Evolutionary conservation across 2,797 vertebrate genomes (phyloP), one percentile per base, ranked within the genome.

Genomic region (Myoxocephalus aenaeus): DNA sequence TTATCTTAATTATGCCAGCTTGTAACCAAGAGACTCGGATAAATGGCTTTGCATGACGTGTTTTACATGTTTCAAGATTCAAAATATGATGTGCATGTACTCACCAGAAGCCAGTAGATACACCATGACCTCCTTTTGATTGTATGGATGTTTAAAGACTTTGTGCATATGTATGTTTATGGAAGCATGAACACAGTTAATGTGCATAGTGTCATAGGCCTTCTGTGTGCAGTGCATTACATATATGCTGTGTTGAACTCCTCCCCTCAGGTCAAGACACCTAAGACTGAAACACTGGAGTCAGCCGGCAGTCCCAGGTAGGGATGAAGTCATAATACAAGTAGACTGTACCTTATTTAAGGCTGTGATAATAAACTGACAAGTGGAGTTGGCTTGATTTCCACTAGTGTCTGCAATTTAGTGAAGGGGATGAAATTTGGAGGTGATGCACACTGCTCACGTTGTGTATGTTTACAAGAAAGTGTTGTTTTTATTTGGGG

Each of bases 231-330:
- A 14, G 59, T 70, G 20, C 27, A 48, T 17, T 58, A 15, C 14
- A 25, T 20, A 64, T 42, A 14, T 40, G 18, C 46, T 70, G 5
- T 66, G 27, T n/a, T 78, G 25, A 62, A 14, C 25, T 70, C 32
- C 36, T 57, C 46, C 13, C 65, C 40, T 67, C 71, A 94, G 93
- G 82, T 73, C 42, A 94, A 86, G 84, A 74, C 68, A 7, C 27
- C 36, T 1, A 87, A 93, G 87, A 81, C 32, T 1, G 92, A 93
- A 70, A 70, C 3, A 32, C 10, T 10, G 40, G 87, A 91, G 32
- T 71, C 83, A 70, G 67, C 76, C 50, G 58, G 34, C 79, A 80
- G 63, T 58, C 29, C 54, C 77, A 91, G 94, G 94, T 95, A 83
- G 61, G 80, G 5, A 77, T 50, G 32, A 63, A 56, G 25, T 66